A percentile compares a stretch with the other conserved stretches of the same genome.
phyloP scores from a whole-genome alignment of 2,797 vertebrate genomes.

The Scolopax bukidnonensis region DNA sequence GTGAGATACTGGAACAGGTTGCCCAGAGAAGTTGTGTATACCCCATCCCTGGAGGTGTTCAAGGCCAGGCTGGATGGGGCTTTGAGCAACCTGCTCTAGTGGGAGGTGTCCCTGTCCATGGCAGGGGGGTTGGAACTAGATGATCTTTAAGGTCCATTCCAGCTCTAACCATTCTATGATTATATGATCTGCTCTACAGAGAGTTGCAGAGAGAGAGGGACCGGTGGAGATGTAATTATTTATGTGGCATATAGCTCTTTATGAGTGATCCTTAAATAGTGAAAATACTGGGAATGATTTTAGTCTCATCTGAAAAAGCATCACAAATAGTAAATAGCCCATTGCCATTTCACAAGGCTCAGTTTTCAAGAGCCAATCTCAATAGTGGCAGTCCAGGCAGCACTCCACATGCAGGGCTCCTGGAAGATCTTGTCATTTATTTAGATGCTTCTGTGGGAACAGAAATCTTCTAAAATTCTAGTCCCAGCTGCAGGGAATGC shows the following conservation, averaged over 20 bases:
- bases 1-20: no score
- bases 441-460: background rate
- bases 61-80: no score
- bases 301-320: conserved; percentile 12
- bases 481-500: background rate
- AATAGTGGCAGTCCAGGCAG: background rate
- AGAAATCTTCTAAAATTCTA: conserved; percentile 7
- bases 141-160: no score
- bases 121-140: no score
- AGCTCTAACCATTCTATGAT: no score
- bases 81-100: no score
- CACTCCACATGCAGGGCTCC: background rate
- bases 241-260: background rate
- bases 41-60: no score
- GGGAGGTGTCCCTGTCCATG: no score
- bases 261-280: background rate
- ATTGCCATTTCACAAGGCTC: background rate
- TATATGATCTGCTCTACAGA: background rate
- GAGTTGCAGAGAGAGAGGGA: background rate
- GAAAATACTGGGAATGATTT: background rate
- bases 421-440: background rate
- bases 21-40: no score
- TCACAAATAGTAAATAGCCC: background rate
- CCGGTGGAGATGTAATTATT: background rate
- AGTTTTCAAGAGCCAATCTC: background rate